phyloP scores from a whole-genome alignment of 2,113 vertebrate genomes.

The Stomatorhinus ivindoensis region DNA sequence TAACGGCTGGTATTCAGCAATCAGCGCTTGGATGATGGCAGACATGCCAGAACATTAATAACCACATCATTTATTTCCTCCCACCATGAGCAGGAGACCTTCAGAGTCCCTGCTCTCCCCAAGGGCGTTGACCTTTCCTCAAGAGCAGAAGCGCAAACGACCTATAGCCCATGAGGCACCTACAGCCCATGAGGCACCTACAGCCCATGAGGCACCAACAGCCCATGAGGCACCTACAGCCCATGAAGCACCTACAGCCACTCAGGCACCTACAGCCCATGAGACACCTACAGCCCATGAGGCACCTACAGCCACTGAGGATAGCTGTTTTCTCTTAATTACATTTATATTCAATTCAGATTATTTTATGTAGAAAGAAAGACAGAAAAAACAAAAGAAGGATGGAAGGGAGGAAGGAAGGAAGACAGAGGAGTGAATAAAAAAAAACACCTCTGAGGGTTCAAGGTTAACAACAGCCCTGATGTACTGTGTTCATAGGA shows the following conservation, averaged over 20 bases:
- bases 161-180: not conserved
- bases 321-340: not conserved
- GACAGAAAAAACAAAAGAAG: too few relatives aligned
- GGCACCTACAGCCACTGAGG: too few relatives aligned
- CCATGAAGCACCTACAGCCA: too few relatives aligned
- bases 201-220: too few relatives aligned
- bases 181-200: too few relatives aligned
- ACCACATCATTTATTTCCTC: not conserved
- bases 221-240: not conserved
- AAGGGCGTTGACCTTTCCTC: not conserved
- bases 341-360: not conserved
- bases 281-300: too few relatives aligned
- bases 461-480: not conserved
- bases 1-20: not conserved
- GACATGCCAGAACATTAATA: not conserved
- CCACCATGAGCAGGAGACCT: not conserved
- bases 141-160: not conserved
- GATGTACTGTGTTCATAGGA: not conserved
- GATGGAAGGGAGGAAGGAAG: too few relatives aligned
- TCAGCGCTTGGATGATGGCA: not conserved
- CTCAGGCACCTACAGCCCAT: too few relatives aligned
- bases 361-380: not conserved
- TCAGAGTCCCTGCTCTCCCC: not conserved
- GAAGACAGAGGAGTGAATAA: not conserved
- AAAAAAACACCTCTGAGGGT: not conserved